Percentiles rank a stretch among this genome's conserved stretches.
These are phyloP conservation scores for Oryzias javanicus DNA, from an alignment of 2,113 vertebrate species.

Conservation along the genomic window DNA sequence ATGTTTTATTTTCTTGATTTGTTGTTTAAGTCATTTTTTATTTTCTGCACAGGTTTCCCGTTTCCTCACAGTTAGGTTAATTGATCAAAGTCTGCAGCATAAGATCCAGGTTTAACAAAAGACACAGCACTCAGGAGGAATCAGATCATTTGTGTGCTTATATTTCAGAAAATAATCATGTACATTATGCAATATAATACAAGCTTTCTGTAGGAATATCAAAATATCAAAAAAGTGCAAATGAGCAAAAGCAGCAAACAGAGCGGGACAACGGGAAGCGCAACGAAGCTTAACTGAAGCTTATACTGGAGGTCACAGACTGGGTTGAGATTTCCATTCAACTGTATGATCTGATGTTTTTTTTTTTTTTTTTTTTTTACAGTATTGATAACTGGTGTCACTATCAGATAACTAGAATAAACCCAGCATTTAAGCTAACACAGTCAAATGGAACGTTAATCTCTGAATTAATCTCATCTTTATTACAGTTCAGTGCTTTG, in stretches of 20 bases:
- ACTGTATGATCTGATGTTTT: neutral
- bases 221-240: constrained; percentile 50
- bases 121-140: constrained; percentile 26
- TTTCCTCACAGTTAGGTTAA: neutral
- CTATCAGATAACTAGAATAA: constrained; percentile 1
- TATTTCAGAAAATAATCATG: constrained; percentile 65
- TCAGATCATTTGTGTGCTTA: constrained; percentile 58
- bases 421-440: constrained; percentile 1
- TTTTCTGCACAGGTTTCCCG: too few relatives aligned
- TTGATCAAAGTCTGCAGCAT: neutral
- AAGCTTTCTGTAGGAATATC: constrained; percentile 31
- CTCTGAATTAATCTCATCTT: neutral
- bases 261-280: constrained; percentile 10
- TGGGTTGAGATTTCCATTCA: constrained; percentile 3
- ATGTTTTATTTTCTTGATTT: too few relatives aligned
- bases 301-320: too few relatives aligned
- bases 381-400: constrained; percentile 1
- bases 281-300: constrained; percentile 6
- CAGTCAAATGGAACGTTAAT: constrained; percentile 1
- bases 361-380: neutral
- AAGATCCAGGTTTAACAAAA: neutral
- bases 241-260: constrained; percentile 52
- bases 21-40: too few relatives aligned
- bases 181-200: constrained; percentile 50
- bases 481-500: neutral